Evolutionary conservation across 1,140 invertebrate species (phyloP).

Genomic region (Diploscapter pachys): DNA sequence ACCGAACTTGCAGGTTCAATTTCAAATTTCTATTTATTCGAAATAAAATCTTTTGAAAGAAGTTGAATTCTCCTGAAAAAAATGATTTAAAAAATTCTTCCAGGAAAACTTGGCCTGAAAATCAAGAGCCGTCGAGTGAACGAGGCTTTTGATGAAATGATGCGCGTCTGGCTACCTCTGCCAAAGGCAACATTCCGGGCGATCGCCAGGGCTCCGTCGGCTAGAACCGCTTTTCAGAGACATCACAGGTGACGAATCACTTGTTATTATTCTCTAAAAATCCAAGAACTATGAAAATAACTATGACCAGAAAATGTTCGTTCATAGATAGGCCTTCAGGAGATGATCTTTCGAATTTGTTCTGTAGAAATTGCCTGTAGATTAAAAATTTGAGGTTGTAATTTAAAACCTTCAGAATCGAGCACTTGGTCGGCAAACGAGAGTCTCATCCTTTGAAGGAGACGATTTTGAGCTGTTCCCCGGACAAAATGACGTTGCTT

Average conservation of each 20-base stretch:
- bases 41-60: background rate
- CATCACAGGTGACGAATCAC: conserved; percentile 32
- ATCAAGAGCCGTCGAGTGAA: conserved; percentile 38
- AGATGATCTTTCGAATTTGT: too few relatives aligned
- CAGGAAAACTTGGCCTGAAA: conserved; percentile 18
- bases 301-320: too few relatives aligned
- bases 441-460: conserved; percentile 11
- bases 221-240: conserved; percentile 35
- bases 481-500: conserved; percentile 14
- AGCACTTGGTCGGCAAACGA: conserved; percentile 10
- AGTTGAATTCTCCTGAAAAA: background rate
- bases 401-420: background rate
- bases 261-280: background rate
- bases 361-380: too few relatives aligned
- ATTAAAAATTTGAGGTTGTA: too few relatives aligned
- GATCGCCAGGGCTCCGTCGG: conserved; percentile 34
- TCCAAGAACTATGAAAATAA: too few relatives aligned
- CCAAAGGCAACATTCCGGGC: conserved; percentile 42
- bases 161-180: conserved; percentile 45
- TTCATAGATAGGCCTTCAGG: too few relatives aligned
- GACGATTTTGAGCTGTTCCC: conserved; percentile 2
- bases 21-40: background rate
- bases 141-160: conserved; percentile 54
- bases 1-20: conserved; percentile 24
- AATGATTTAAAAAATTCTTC: too few relatives aligned